These are phyloP conservation scores for Pyrrhia umbra DNA, from an alignment of 2,888 invertebrate species.

Conservation along the genomic window DNA sequence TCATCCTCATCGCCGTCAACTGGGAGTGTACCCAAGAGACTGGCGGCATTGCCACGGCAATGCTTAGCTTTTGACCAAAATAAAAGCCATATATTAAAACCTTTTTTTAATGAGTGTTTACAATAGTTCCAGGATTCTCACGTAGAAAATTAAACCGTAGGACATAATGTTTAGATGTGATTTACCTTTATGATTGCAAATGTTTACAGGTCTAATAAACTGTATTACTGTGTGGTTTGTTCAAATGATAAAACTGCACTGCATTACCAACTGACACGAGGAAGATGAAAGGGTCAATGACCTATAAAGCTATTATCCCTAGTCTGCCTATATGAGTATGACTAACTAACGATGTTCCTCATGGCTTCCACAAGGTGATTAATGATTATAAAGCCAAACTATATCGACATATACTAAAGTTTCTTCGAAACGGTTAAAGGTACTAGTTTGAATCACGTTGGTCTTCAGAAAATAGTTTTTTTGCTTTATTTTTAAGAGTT, in stretches of 20 bases:
- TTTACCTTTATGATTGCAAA: too few species aligned
- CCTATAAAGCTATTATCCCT: slow-evolving; percentile 35
- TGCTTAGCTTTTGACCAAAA: too few species aligned
- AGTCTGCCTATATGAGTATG: slow-evolving; percentile 17
- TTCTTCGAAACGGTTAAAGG: slow-evolving; percentile 28
- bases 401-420: slow-evolving; percentile 2
- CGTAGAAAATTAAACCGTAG: too few species aligned
- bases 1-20: too few species aligned
- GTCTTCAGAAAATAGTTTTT: slow-evolving; percentile 37
- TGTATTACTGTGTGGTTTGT: neutral
- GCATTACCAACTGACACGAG: neutral
- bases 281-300: slow-evolving; percentile 13
- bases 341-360: slow-evolving; percentile 7
- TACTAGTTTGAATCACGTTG: slow-evolving; percentile 36
- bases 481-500: slow-evolving; percentile 24
- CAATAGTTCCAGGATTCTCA: too few species aligned
- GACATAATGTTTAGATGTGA: too few species aligned
- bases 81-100: too few species aligned
- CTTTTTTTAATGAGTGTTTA: too few species aligned
- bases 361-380: slow-evolving; percentile 6
- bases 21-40: too few species aligned
- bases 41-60: too few species aligned
- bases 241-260: slow-evolving; percentile 9
- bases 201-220: too few species aligned
- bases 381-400: slow-evolving; percentile 18